Base-by-base conservation (phyloP, 2,888 invertebrate genomes). In the Meganola albula region DNA sequence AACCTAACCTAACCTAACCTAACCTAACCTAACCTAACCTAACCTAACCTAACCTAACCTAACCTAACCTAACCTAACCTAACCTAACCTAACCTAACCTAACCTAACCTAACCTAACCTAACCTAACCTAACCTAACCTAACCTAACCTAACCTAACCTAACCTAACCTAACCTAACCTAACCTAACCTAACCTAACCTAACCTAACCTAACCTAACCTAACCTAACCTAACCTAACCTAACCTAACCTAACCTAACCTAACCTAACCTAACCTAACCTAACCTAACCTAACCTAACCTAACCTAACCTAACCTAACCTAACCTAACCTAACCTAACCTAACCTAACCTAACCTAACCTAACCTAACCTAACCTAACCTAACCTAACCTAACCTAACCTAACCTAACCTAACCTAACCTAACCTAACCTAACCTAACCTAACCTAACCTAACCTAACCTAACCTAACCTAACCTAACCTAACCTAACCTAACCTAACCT, bases 361-460 rank as follows among this genome's bases (percentile, higher is more conserved):
- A 42, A 42, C 37, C 43, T 37, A 37, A 43, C 37, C 43, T 39
- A 38, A 36, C 43, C 39, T 37, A 39, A 39, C 39, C 43, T 40
- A 40, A 40, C 44, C 44, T 44, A 40, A 44, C 44, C 44, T 40
- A 38, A 38, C 40, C 36, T 31, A 31, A 31, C 39, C 37, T 37
- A 40, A 37, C 42, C 40, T 36, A 36, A 36, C 40, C 40, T 33
- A 33, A 33, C 40, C 32, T 30, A 40, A 27, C 40, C 31, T 27
- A 40, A 27, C 40, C 26, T 26, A 37, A 12, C 42, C 37, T 37
- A 44, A 42, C 40, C 42, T 44, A 48, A 47, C 47, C 44, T 43
- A 45, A 43, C 43, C 45, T 44, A 47, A 47, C 45, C 48, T 44
- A 48, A 47, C 48, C 46, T 44, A 44, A 47, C 39, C 34, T 34